Evolutionary conservation across 2,797 vertebrate species (phyloP).

Genomic region (Sebastolobus alascanus): DNA sequence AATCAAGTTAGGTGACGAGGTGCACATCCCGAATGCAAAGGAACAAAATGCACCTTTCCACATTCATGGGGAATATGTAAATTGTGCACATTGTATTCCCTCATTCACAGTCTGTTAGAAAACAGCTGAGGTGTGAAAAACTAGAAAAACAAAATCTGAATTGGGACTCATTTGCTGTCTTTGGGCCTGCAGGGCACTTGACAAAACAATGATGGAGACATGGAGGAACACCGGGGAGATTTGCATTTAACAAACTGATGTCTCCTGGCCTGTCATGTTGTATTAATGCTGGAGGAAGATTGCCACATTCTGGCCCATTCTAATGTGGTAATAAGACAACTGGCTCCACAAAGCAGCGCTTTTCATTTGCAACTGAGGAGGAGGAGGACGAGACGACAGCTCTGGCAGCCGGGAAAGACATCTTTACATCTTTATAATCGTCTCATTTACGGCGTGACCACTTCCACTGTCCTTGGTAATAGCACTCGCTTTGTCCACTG

Average conservation of each 20-base stretch:
- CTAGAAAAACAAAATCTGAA: constrained; percentile 70
- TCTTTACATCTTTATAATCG: constrained; percentile 72
- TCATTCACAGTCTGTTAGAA: constrained; percentile 61
- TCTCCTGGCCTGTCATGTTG: constrained; percentile 84
- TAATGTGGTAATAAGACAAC: constrained; percentile 78
- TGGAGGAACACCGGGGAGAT: constrained; percentile 77
- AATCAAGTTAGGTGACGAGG: constrained; percentile 62
- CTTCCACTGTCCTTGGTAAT: constrained; percentile 54
- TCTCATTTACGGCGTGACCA: constrained; percentile 67
- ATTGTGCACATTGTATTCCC: constrained; percentile 59
- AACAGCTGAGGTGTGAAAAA: constrained; percentile 80
- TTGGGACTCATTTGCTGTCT: constrained; percentile 80
- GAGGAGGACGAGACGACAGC: constrained; percentile 36
- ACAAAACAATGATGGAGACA: constrained; percentile 86
- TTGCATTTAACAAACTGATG: constrained; percentile 86
- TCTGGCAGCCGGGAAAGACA: constrained; percentile 51
- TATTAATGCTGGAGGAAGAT: constrained; percentile 79
- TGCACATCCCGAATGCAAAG: constrained; percentile 50
- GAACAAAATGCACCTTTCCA: constrained; percentile 56
- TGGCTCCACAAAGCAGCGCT: constrained; percentile 54
- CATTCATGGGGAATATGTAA: constrained; percentile 68
- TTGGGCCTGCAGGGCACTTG: constrained; percentile 81
- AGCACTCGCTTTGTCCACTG: constrained; percentile 55
- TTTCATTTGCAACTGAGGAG: constrained; percentile 55
- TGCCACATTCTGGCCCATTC: constrained; percentile 68